These are phyloP conservation scores for Ormyrus pomaceus DNA, from an alignment of 2,888 invertebrate species.

Conservation along the genomic window DNA sequence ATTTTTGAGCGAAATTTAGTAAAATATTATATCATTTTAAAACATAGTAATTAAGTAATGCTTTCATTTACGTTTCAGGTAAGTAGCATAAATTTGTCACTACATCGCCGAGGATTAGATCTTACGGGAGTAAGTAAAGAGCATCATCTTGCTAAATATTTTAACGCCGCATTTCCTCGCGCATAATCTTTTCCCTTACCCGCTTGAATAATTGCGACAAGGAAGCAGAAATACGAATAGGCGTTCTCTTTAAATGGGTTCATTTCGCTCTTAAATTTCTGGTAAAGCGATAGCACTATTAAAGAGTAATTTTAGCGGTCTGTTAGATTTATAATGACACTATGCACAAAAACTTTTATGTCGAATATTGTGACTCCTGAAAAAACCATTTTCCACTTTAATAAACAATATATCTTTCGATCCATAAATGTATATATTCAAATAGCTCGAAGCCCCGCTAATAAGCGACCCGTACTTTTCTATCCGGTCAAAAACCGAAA, in stretches of 20 bases:
- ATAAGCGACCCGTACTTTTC: not conserved
- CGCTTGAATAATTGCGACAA: slow-evolving; percentile 26
- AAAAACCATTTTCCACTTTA: too few species aligned
- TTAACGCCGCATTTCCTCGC: slow-evolving; percentile 31
- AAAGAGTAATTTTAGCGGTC: too few species aligned
- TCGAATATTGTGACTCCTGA: too few species aligned
- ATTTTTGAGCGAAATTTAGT: too few species aligned
- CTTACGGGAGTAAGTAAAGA: slow-evolving; percentile 33
- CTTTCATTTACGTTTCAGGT: slow-evolving; percentile 40
- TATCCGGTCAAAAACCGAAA: not conserved
- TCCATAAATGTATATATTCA: not conserved
- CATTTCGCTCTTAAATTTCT: too few species aligned
- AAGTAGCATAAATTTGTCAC: slow-evolving; percentile 30
- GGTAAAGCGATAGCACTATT: too few species aligned
- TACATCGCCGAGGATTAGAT: slow-evolving; percentile 39
- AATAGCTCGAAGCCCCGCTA: not conserved
- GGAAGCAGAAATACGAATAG: not conserved
- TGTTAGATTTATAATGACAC: too few species aligned
- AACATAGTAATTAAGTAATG: slow-evolving; percentile 13
- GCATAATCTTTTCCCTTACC: not conserved
- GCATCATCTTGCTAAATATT: slow-evolving; percentile 30
- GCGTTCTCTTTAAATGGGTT: too few species aligned
- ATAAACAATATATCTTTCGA: not conserved
- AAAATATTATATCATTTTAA: not conserved
- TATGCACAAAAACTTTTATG: too few species aligned